These are phyloP conservation scores for Sula dactylatra DNA, from an alignment of 2,113 vertebrate species.

Conservation along the genomic window DNA sequence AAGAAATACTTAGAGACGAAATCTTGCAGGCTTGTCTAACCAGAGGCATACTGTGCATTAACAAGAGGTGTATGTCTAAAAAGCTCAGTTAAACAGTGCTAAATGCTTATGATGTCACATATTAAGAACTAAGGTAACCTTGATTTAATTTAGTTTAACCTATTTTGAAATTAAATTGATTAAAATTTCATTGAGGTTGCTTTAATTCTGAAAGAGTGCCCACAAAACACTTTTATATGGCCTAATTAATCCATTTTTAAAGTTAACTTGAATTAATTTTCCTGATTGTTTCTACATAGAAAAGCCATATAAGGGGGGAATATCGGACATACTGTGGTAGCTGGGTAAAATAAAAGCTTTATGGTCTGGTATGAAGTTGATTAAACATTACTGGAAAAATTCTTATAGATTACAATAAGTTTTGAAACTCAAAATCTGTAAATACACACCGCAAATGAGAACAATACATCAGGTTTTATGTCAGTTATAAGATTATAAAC, in stretches of 20 bases:
- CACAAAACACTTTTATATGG: neutral
- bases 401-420: neutral
- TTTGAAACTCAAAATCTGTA: neutral
- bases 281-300: neutral
- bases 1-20: neutral
- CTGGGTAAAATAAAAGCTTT: neutral
- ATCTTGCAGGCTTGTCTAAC: neutral
- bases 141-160: neutral
- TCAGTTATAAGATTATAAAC: neutral
- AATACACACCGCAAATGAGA: neutral
- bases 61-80: neutral
- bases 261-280: neutral
- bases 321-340: neutral
- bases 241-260: neutral
- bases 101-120: neutral
- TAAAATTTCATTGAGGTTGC: neutral
- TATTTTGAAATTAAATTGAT: neutral
- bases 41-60: neutral
- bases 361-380: neutral
- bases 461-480: neutral
- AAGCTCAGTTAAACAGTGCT: neutral
- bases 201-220: neutral
- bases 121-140: neutral
- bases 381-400: neutral
- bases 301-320: neutral